Conservation (phyloP, 2,888 invertebrate genomes). For the Melieria crassipennis region DNA sequence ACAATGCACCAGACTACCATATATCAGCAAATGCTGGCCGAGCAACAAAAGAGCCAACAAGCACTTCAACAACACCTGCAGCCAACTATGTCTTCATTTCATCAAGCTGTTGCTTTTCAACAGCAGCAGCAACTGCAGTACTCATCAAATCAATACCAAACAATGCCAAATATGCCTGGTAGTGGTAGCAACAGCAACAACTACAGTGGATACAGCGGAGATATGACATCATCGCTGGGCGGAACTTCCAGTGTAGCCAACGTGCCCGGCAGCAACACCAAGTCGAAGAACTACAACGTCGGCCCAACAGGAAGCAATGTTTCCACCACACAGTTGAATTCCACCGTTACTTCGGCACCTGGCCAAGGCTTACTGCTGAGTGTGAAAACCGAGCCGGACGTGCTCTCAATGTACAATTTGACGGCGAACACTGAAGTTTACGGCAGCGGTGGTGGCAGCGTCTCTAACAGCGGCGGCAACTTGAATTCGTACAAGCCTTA, state of each 20-base stretch:
- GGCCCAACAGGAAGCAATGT: conserved; percentile 1
- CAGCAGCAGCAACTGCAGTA: conserved; percentile 48
- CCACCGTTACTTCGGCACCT: background rate
- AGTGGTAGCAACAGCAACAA: conserved; percentile 17
- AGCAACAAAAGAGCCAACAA: conserved; percentile 58
- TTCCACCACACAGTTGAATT: background rate
- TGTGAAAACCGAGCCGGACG: conserved; percentile 60
- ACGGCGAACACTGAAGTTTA: conserved; percentile 42
- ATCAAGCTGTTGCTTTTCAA: conserved; percentile 46
- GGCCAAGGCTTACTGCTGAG: conserved; percentile 45
- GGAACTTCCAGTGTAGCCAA: conserved; percentile 15
- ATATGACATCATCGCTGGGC: background rate
- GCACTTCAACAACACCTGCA: conserved; percentile 52
- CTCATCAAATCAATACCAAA: conserved; percentile 34
- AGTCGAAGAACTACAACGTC: conserved; percentile 8
- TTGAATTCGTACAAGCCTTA: conserved; percentile 58
- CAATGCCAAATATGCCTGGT: conserved; percentile 24
- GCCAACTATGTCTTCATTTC: conserved; percentile 42
- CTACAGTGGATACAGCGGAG: conserved; percentile 4
- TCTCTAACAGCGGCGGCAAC: conserved; percentile 20
- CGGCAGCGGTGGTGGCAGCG: conserved; percentile 32
- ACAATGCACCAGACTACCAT: conserved; percentile 66
- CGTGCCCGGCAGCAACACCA: conserved; percentile 9
- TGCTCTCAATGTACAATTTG: conserved; percentile 53
- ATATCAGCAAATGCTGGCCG: conserved; percentile 66